A percentile compares a stretch with the other conserved stretches of the same genome.
phyloP scores from a whole-genome alignment of 2,888 invertebrate genomes.

The Thereva nobilitata region DNA sequence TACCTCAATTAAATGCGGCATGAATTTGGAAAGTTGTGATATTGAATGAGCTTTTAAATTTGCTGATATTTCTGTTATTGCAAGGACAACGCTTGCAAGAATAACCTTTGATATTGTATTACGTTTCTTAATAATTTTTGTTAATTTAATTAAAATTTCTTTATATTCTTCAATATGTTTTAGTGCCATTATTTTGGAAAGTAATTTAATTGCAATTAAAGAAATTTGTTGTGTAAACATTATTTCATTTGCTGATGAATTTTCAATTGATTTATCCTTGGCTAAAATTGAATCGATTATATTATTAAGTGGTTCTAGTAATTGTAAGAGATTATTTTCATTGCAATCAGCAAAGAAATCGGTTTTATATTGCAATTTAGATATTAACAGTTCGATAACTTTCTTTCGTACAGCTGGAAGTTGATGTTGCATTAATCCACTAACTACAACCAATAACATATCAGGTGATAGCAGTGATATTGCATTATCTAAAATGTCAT shows the following conservation, averaged over 20 bases:
- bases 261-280: slow-evolving; percentile 55
- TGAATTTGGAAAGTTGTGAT: slow-evolving; percentile 73
- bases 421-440: slow-evolving; percentile 72
- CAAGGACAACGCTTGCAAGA: slow-evolving; percentile 73
- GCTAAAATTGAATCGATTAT: slow-evolving; percentile 63
- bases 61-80: slow-evolving; percentile 77
- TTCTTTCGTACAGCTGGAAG: slow-evolving; percentile 74
- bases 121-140: slow-evolving; percentile 57
- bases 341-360: slow-evolving; percentile 65
- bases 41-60: slow-evolving; percentile 77
- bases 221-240: slow-evolving; percentile 80
- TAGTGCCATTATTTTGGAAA: slow-evolving; percentile 74
- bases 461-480: slow-evolving; percentile 77
- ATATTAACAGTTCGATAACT: slow-evolving; percentile 82
- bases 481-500: slow-evolving; percentile 79
- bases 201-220: slow-evolving; percentile 77
- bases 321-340: slow-evolving; percentile 60
- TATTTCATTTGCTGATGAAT: slow-evolving; percentile 61
- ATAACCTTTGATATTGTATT: slow-evolving; percentile 56
- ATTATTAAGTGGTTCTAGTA: slow-evolving; percentile 66
- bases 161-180: slow-evolving; percentile 72
- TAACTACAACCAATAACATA: slow-evolving; percentile 79
- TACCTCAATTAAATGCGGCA: slow-evolving; percentile 73
- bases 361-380: slow-evolving; percentile 72
- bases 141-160: slow-evolving; percentile 69